Evolutionary conservation across 2,113 vertebrate genomes (phyloP).

Genomic region (Siniperca knerii): DNA sequence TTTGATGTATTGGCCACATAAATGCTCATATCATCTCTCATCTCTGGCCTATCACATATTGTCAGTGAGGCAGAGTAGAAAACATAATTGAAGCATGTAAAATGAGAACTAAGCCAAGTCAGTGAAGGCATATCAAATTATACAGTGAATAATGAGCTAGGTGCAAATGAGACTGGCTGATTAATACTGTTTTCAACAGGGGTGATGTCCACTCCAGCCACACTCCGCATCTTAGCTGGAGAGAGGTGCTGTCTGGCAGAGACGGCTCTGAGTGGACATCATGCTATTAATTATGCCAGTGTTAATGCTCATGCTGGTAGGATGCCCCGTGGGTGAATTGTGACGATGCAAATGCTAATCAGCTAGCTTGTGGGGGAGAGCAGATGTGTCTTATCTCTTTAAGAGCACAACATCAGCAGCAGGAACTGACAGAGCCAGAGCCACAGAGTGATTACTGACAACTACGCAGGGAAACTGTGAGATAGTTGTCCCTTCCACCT

Average conservation of each 20-base stretch:
- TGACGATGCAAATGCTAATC: constrained; percentile 73
- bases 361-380: constrained; percentile 57
- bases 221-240: constrained; percentile 49
- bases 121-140: constrained; percentile 52
- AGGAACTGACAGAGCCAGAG: constrained; percentile 62
- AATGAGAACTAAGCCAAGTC: constrained; percentile 48
- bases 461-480: constrained; percentile 14
- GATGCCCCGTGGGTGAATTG: constrained; percentile 54
- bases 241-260: constrained; percentile 65
- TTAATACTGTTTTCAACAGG: constrained; percentile 54
- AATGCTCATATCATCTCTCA: constrained; percentile 24
- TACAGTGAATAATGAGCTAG: constrained; percentile 49
- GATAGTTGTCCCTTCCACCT: constrained; percentile 20
- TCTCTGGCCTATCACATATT: constrained; percentile 25
- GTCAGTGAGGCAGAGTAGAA: constrained; percentile 20
- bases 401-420: constrained; percentile 66
- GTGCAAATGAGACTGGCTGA: constrained; percentile 62
- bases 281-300: constrained; percentile 62
- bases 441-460: constrained; percentile 35
- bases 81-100: constrained; percentile 34
- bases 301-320: constrained; percentile 62
- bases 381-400: constrained; percentile 72
- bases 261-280: constrained; percentile 71
- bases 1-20: constrained; percentile 33
- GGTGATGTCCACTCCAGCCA: constrained; percentile 49